Evolutionary conservation across 2,797 vertebrate species (phyloP).

Genomic region (Channallabes apus): DNA sequence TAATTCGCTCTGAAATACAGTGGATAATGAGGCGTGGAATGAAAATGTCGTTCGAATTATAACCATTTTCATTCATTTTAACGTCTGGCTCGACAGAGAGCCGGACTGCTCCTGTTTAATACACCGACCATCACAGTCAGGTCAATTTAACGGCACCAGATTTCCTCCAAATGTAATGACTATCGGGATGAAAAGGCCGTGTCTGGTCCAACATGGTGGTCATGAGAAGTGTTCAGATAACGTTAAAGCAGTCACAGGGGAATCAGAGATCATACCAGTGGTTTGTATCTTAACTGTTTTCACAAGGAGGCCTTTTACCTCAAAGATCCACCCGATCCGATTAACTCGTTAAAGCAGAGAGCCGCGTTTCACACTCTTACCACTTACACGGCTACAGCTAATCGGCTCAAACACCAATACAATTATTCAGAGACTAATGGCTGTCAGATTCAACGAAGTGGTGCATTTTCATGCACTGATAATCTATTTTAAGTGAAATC

Average conservation of each 20-base stretch:
- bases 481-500: not conserved
- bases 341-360: slow-evolving; percentile 61
- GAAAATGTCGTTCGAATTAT: not conserved
- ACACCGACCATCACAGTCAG: not conserved
- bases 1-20: slow-evolving; percentile 29
- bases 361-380: slow-evolving; percentile 61
- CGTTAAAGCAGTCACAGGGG: not conserved
- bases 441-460: not conserved
- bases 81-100: not conserved
- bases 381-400: slow-evolving; percentile 31
- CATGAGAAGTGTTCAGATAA: slow-evolving; percentile 10
- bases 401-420: not conserved
- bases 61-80: not conserved
- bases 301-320: not conserved
- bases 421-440: not conserved
- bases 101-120: not conserved
- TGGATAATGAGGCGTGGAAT: too few species aligned
- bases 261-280: not conserved
- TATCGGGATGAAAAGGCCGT: not conserved
- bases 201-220: slow-evolving; percentile 4
- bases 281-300: too few species aligned
- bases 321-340: slow-evolving; percentile 2
- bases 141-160: not conserved
- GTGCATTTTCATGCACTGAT: not conserved
- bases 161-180: not conserved